A percentile compares a stretch with the other conserved stretches of the same genome.
phyloP scores from a whole-genome alignment of 2,888 invertebrate genomes.

The Petrolisthes manimaculis region DNA sequence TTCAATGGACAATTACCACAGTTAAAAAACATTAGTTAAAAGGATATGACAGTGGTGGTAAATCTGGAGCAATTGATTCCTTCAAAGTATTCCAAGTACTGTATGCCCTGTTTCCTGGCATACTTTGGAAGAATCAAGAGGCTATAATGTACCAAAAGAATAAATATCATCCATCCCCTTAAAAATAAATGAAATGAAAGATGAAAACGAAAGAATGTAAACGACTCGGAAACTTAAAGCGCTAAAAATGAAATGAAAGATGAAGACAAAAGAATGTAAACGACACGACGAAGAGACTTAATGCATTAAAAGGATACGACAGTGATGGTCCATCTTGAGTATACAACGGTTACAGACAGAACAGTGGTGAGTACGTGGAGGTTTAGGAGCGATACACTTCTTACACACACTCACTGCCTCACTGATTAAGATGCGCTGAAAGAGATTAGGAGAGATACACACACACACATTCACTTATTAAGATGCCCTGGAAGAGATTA shows the following conservation, averaged over 20 bases:
- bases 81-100: too few species aligned
- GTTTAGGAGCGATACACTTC: conserved; percentile 89
- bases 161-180: too few species aligned
- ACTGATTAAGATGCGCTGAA: conserved; percentile 79
- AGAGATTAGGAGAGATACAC: conserved; percentile 65
- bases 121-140: too few species aligned
- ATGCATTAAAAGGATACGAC: conserved; percentile 79
- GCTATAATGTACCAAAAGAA: too few species aligned
- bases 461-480: too few species aligned
- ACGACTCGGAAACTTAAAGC: not conserved
- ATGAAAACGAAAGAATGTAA: not conserved
- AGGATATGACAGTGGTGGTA: conserved; percentile 96
- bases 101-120: too few species aligned
- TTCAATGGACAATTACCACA: too few species aligned
- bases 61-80: too few species aligned
- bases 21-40: conserved; percentile 68
- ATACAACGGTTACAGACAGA: conserved; percentile 93
- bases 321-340: conserved; percentile 97
- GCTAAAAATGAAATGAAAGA: not conserved
- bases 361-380: conserved; percentile 89
- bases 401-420: conserved; percentile 94
- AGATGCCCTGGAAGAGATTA: conserved; percentile 64
- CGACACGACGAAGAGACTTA: not conserved
- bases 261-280: not conserved
- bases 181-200: too few species aligned